Evolutionary conservation across 2,888 invertebrate species (phyloP), one percentile per base, ranked within the genome.

Genomic region (Amorpha juglandis): DNA sequence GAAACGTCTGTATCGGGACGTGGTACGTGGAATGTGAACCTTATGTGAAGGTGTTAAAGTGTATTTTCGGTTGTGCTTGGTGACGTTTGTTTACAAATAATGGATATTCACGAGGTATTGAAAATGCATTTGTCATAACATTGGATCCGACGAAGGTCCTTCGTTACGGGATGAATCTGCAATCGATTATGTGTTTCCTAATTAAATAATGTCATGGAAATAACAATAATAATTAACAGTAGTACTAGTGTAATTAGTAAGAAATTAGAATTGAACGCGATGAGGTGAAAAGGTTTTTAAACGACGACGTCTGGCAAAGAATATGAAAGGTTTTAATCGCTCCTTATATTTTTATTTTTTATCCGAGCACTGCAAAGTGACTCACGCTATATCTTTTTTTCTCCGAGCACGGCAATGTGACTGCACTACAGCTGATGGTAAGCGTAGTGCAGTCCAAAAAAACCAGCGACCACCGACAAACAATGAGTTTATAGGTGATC

Each of bases 51-150:
- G 4, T 0, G 12, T 42, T 58, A 58, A 58, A 19, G 58, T 58
- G 12, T 6, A 16, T 38, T 11, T 42, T 58, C 21, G 58, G 3
- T 4, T 42, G 58, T 38, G 19, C 42, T 42, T 58, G 58, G 42
- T 35, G 53, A 19, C 42, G 58, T 19, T 58, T 58, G 58, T 58
- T 58, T 58, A 58, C 58, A 58, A 58, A 58, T 58, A 58, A 58
- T 58, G 58, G 58, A 58, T 53, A n/a, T 58, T 58, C 58, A 42
- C 58, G 42, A 58, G 58, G 42, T 42, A 58, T 58, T 58, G 58
- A 58, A 58, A 58, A 58, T 58, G 58, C 42, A 58, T 58, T 58
- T 58, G 58, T 58, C 58, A 58, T 58, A 58, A 42, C 58, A 58
- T 58, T 58, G 58, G 19, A 42, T 12, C 38, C 19, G 19, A 38